Conservation (phyloP, 2,797 vertebrate genomes). For the Hephaestus fuliginosus region DNA sequence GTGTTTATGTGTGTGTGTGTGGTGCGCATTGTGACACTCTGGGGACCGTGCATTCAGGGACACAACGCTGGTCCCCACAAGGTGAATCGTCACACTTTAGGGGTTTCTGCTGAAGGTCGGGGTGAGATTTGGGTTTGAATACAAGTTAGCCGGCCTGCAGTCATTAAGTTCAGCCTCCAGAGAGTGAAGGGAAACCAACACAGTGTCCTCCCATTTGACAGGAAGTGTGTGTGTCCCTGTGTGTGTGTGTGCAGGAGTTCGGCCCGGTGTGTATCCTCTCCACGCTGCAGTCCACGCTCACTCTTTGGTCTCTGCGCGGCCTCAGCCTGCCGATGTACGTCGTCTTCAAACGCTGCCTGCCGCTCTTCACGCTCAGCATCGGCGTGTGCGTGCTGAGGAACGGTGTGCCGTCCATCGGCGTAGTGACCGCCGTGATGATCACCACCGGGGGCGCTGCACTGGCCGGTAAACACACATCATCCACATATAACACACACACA, state of each 20-base stretch:
- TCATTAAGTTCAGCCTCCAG: slow-evolving; percentile 1
- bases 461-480: slow-evolving; percentile 85
- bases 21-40: neutral
- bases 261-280: slow-evolving; percentile 90
- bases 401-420: slow-evolving; percentile 92
- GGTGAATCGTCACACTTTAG: neutral
- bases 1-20: neutral
- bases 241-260: slow-evolving; percentile 79
- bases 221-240: neutral
- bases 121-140: neutral
- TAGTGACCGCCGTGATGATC: slow-evolving; percentile 91
- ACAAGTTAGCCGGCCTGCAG: neutral
- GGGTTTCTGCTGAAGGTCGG: too few relatives aligned
- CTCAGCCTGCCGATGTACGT: slow-evolving; percentile 99
- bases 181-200: neutral
- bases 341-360: slow-evolving; percentile 97
- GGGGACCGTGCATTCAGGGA: neutral
- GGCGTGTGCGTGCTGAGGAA: slow-evolving; percentile 94
- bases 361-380: slow-evolving; percentile 92
- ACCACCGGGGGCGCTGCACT: slow-evolving; percentile 94
- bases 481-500: neutral
- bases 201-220: neutral
- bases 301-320: slow-evolving; percentile 95
- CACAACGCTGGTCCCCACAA: neutral
- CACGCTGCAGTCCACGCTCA: slow-evolving; percentile 95